A percentile compares a stretch with the other conserved stretches of the same genome.
Evolutionary conservation across 2,888 invertebrate genomes (phyloP).

Genomic region (Teleiodes luculella): DNA sequence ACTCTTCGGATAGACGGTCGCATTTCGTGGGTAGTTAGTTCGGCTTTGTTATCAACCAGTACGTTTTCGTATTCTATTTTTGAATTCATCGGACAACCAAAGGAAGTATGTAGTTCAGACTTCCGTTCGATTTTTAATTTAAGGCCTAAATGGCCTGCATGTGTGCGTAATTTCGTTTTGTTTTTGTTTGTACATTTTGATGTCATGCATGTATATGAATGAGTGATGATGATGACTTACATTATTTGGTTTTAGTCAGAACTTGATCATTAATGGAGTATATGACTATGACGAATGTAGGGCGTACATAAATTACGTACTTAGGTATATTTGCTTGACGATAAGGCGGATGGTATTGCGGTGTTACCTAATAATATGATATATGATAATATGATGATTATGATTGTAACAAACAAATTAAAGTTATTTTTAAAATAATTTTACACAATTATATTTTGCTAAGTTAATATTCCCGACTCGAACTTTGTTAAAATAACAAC

Average conservation of each 20-base stretch:
- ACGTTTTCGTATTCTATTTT: neutral
- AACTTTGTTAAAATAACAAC: too few relatives aligned
- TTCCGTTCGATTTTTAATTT: neutral
- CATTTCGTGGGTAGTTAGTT: neutral
- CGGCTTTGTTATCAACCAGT: neutral
- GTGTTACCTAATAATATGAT: too few relatives aligned
- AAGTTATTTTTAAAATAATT: too few relatives aligned
- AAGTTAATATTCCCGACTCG: too few relatives aligned
- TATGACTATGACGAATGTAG: neutral
- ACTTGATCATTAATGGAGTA: neutral
- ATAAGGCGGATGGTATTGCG: too few relatives aligned
- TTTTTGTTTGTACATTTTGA: neutral
- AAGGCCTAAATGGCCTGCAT: neutral
- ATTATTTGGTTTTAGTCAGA: neutral
- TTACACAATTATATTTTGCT: too few relatives aligned
- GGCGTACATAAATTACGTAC: neutral
- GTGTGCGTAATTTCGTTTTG: neutral
- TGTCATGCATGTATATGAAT: neutral
- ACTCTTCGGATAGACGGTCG: neutral
- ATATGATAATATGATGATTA: too few relatives aligned
- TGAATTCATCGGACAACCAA: neutral
- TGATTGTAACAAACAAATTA: too few relatives aligned
- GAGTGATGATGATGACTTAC: neutral
- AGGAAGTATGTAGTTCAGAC: slow-evolving; percentile 13
- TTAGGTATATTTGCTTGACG: too few relatives aligned